Evolutionary conservation across 2,797 vertebrate genomes (phyloP), one percentile per base, ranked within the genome.

Genomic region (Lycodopsis pacificus): DNA sequence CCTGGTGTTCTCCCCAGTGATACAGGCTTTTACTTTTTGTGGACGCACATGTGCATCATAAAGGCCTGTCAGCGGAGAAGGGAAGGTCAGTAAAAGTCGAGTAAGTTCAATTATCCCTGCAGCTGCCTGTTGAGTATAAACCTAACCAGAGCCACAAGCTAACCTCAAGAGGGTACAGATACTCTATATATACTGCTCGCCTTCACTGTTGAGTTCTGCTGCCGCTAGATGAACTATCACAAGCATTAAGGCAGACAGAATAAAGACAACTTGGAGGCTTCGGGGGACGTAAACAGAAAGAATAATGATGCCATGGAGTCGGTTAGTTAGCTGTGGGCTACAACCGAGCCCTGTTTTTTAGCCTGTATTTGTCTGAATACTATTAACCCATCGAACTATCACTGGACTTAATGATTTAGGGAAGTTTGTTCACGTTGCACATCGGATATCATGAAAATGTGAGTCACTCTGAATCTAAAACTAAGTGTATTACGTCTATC

Each of bases 71-170:
- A 76, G 69, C 19, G 5, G 79, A 79, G 72, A 83, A 22, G 0
- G 22, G 48, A 76, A 64, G 83, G 84, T 91, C 82, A 81, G 81
- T 79, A 70, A 79, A 82, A 84, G 58, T 80, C 51, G 30, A 83
- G 59, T 62, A 69, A 64, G 58, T 77, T 79, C 70, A 63, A 70
- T 86, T 84, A 78, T 76, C 15, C 78, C 76, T 79, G 86, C 85
- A 81, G 79, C 77, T 80, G 79, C 70, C 59, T 75, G 73, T 59
- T 73, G 76, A 75, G 67, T 74, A 77, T 73, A 76, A 86, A 86
- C 83, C 72, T 65, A 79, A 83, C 65, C 56, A 83, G 70, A 76
- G 69, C 78, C 84, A 80, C 81, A 81, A 73, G 75, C 79, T 61
- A 80, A 83, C 49, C 69, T 72, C 82, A 71, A 75, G 71, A 71